A percentile compares a stretch with the other conserved stretches of the same genome.
phyloP scores from a whole-genome alignment of 2,113 vertebrate species.

The Donacobius atricapilla region DNA sequence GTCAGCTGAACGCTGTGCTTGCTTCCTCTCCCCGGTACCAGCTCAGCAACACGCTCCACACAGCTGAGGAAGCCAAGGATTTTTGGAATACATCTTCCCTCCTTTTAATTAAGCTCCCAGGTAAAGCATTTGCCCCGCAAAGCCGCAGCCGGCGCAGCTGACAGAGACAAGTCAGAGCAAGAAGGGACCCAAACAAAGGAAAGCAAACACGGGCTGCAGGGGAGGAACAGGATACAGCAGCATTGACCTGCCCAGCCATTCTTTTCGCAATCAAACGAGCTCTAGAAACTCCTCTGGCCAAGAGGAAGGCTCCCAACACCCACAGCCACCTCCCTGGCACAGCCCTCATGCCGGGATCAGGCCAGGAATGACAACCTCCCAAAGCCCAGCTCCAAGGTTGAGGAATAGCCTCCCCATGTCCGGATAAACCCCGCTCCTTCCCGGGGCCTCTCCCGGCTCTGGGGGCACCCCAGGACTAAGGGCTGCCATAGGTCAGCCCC shows the following conservation, averaged over 20 bases:
- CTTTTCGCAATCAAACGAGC: background rate
- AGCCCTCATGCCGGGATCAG: rapidly evolving
- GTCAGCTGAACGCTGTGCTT: background rate
- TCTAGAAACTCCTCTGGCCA: background rate
- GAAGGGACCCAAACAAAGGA: conserved; percentile 24
- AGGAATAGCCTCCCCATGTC: background rate
- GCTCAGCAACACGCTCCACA: background rate
- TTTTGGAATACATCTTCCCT: background rate
- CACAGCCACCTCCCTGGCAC: background rate
- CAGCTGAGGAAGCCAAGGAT: background rate
- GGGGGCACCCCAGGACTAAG: background rate
- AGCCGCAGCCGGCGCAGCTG: background rate
- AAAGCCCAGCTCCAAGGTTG: background rate
- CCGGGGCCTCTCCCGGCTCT: rapidly evolving
- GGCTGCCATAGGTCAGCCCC: background rate
- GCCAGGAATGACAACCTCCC: background rate
- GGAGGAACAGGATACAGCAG: conserved; percentile 34
- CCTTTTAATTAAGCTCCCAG: background rate
- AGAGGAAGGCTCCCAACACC: background rate
- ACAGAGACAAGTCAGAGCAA: conserved; percentile 18
- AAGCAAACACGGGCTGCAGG: background rate
- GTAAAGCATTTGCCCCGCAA: background rate
- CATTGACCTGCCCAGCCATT: conserved; percentile 12
- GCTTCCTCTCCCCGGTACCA: conserved; percentile 12
- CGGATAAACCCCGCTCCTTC: background rate